Evolutionary conservation across 1,140 invertebrate species (phyloP), one percentile per base, ranked within the genome.

Genomic region (Drosophila nannoptera): DNA sequence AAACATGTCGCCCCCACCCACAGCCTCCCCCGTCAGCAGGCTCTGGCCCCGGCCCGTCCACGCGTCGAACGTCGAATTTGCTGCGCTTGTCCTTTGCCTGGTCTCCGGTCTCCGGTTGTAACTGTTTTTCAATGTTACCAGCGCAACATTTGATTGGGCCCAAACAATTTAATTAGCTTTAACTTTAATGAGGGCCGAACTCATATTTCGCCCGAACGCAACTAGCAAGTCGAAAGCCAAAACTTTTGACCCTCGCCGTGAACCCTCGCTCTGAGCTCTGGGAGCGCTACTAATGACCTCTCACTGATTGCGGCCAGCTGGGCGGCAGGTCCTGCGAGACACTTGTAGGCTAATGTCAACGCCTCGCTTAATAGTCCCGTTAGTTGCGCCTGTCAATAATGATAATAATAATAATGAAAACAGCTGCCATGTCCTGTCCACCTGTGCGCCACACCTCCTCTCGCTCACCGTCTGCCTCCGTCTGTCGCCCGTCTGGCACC

Each of bases 331-430:
- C 73, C 78, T 31, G 63, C 16, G 80, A 75, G 80, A 78, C 65
- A 62, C 70, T 75, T 75, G 78, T 59, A 78, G 75, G 80, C 48
- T 56, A 75, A 73, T 63, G 80, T 83, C 76, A 83, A 84, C 80
- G 80, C 80, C 80, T 84, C 65, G 63, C 48, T 52, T 84, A 84
- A 84, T 84, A 84, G 73, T 84, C 52, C 81, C 66, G 76, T 83
- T 83, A 77, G 80, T 59, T 55, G 53, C 43, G 56, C 73, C 80
- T 84, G 80, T 84, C 80, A 86, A 84, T 84, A 83, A n/a, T 43
- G 40, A 76, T 70, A 69, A 77, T 77, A 77, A 77, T 83, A 75
- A 78, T 78, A 77, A 78, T 84, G 81, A 84, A 83, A 76, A 78
- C 80, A 84, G 81, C 80, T 84, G 80, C 69, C 76, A 69, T 62